Conservation (phyloP, 2,797 vertebrate genomes). For the Urosaurus nigricauda region DNA sequence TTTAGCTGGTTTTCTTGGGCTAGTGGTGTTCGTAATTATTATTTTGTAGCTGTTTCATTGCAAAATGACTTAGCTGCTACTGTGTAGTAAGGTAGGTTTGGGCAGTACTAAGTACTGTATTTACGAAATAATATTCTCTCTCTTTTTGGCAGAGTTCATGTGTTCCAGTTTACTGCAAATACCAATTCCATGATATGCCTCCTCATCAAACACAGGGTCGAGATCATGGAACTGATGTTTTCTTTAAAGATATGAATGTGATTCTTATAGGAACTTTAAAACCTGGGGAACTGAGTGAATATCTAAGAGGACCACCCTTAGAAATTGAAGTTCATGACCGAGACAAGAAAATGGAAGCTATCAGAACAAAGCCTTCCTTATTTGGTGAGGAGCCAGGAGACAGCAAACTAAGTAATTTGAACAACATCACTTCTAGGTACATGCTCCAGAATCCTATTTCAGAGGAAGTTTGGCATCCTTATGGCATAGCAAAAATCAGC, state of each 20-base stretch:
- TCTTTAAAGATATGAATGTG: constrained; percentile 86
- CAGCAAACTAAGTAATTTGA: constrained; percentile 54
- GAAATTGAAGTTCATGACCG: constrained; percentile 89
- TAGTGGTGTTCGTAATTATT: background rate
- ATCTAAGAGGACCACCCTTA: constrained; percentile 83
- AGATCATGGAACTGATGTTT: constrained; percentile 76
- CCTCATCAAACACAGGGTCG: constrained; percentile 79
- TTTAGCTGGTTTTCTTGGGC: background rate
- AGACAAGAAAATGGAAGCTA: constrained; percentile 77
- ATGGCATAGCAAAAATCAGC: constrained; percentile 81
- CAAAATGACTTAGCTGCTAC: background rate
- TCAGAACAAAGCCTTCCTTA: constrained; percentile 47
- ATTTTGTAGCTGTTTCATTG: background rate
- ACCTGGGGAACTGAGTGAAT: constrained; percentile 77
- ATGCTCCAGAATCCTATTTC: constrained; percentile 52
- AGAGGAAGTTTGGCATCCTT: constrained; percentile 65
- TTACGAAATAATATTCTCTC: background rate
- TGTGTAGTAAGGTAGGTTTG: background rate
- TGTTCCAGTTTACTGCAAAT: constrained; percentile 86
- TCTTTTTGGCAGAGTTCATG: constrained; percentile 79
- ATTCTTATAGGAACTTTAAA: constrained; percentile 82
- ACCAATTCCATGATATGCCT: constrained; percentile 79
- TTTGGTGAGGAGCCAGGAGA: constrained; percentile 74
- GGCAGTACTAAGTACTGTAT: background rate
- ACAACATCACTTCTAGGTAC: constrained; percentile 50